Conservation (phyloP, 2,888 invertebrate species). For the Adineta ricciae region DNA sequence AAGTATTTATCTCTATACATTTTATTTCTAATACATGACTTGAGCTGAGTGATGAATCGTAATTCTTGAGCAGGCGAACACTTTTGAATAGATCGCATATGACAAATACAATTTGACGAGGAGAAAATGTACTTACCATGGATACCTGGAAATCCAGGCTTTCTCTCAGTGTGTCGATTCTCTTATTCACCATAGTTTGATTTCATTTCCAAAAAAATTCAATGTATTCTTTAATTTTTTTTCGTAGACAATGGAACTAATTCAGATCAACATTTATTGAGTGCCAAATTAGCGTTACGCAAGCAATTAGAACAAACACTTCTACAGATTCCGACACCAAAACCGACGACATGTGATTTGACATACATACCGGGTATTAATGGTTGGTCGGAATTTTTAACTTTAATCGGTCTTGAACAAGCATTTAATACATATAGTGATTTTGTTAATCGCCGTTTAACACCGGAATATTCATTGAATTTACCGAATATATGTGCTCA, state of each 20-base stretch:
- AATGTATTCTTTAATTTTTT: background rate
- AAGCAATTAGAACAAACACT: conserved; percentile 12
- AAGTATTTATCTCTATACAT: background rate
- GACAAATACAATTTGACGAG: too few relatives aligned
- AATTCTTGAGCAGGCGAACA: too few relatives aligned
- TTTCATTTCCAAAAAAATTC: too few relatives aligned
- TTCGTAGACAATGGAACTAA: background rate
- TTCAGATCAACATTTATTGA: conserved; percentile 2
- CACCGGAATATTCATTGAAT: background rate
- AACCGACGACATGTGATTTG: conserved; percentile 1
- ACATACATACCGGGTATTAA: background rate
- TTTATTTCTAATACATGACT: too few relatives aligned
- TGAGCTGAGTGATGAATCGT: too few relatives aligned
- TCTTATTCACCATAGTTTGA: too few relatives aligned
- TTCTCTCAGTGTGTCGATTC: too few relatives aligned
- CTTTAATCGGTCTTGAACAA: conserved; percentile 4
- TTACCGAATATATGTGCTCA: conserved; percentile 84
- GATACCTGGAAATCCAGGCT: too few relatives aligned
- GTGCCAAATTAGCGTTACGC: background rate
- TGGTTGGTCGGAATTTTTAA: conserved; percentile 16
- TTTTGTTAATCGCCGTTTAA: background rate
- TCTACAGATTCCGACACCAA: conserved; percentile 17
- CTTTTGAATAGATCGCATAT: too few relatives aligned
- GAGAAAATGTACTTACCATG: too few relatives aligned
- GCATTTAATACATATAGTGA: background rate